These are phyloP conservation scores for Tamias sibiricus DNA, from an alignment of 2,113 vertebrate genomes.

Conservation along the genomic window DNA sequence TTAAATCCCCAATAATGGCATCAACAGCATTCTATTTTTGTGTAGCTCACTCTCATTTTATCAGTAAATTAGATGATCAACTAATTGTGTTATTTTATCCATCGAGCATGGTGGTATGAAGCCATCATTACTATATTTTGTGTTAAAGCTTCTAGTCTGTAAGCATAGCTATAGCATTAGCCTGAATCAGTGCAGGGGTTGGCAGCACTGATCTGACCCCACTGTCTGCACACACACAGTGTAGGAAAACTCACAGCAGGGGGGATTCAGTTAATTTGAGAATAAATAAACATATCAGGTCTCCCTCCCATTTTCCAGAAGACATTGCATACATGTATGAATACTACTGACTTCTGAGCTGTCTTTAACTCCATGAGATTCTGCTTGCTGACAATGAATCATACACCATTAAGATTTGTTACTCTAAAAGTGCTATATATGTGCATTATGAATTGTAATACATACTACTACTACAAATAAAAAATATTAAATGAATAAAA, in stretches of 20 bases:
- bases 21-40: not conserved
- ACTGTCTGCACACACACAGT: not conserved
- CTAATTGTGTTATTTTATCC: not conserved
- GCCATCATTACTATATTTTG: not conserved
- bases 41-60: not conserved
- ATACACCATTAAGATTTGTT: not conserved
- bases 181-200: not conserved
- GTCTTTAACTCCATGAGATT: not conserved
- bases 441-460: too few relatives aligned
- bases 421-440: too few relatives aligned
- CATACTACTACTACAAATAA: too few relatives aligned
- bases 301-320: not conserved
- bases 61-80: not conserved
- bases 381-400: not conserved
- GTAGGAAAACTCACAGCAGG: not conserved
- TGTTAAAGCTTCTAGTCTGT: not conserved
- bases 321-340: not conserved
- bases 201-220: too few relatives aligned
- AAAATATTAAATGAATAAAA: too few relatives aligned
- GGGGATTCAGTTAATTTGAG: not conserved
- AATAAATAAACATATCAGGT: not conserved
- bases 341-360: not conserved
- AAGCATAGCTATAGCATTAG: not conserved
- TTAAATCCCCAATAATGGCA: not conserved
- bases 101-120: not conserved